phyloP scores from a whole-genome alignment of 2,113 vertebrate species.

The Danionella cerebrum region DNA sequence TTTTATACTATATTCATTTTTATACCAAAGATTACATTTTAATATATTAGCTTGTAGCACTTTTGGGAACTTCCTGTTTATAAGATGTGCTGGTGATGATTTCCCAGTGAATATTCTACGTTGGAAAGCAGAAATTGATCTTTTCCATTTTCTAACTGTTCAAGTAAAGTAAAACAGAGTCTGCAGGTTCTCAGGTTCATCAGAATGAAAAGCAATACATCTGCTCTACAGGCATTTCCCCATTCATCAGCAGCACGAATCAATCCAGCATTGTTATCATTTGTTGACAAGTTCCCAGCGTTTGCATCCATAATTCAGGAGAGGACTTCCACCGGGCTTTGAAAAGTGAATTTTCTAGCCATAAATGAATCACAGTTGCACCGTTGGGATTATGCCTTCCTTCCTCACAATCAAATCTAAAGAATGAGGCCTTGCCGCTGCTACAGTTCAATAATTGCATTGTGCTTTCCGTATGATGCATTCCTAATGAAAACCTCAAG shows the following conservation, averaged over 20 bases:
- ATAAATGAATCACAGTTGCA: slow-evolving; percentile 48
- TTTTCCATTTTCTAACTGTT: background rate
- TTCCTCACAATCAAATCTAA: slow-evolving; percentile 34
- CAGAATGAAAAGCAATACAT: background rate
- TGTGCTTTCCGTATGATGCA: slow-evolving; percentile 46
- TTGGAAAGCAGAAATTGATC: background rate
- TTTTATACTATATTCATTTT: too few relatives aligned
- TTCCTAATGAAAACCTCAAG: slow-evolving; percentile 45
- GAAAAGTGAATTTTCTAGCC: slow-evolving; percentile 42
- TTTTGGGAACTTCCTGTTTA: background rate
- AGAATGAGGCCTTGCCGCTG: slow-evolving; percentile 23
- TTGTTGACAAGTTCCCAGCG: slow-evolving; percentile 31
- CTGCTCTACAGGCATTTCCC: background rate
- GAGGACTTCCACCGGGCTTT: slow-evolving; percentile 26
- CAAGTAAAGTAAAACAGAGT: background rate
- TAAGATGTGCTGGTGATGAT: too few relatives aligned
- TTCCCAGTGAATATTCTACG: background rate
- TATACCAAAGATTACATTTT: too few relatives aligned
- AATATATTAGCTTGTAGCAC: too few relatives aligned
- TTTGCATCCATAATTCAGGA: slow-evolving; percentile 56
- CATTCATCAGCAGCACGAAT: background rate
- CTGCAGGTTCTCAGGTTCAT: background rate
- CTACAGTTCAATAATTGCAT: slow-evolving; percentile 30
- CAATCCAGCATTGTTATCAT: background rate
- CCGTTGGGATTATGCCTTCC: slow-evolving; percentile 1